These are phyloP conservation scores for Diarsia brunnea DNA, from an alignment of 2,888 invertebrate species.

Conservation along the genomic window DNA sequence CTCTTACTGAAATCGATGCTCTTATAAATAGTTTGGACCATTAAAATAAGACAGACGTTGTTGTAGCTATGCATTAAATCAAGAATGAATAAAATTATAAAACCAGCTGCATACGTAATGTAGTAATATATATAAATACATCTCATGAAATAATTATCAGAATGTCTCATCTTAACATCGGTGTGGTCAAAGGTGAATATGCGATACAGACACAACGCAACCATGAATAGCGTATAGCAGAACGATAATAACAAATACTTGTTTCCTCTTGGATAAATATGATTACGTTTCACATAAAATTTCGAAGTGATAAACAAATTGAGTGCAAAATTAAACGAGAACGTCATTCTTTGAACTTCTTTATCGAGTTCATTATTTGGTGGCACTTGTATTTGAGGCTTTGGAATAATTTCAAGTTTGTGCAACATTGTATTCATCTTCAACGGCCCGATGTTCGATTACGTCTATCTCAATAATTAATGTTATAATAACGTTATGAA, in stretches of 20 bases:
- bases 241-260: slow-evolving; percentile 14
- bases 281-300: neutral
- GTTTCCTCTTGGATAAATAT: slow-evolving; percentile 13
- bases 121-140: neutral
- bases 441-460: neutral
- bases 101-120: neutral
- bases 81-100: slow-evolving; percentile 12
- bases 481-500: neutral
- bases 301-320: slow-evolving; percentile 24
- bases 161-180: neutral
- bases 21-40: slow-evolving; percentile 43
- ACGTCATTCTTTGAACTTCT: slow-evolving; percentile 8
- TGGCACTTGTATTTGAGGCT: neutral
- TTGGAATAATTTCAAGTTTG: neutral
- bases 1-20: slow-evolving; percentile 22
- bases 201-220: neutral
- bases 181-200: neutral
- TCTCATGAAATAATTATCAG: neutral
- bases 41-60: slow-evolving; percentile 38
- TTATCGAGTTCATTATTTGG: slow-evolving; percentile 10
- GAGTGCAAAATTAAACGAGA: slow-evolving; percentile 9
- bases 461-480: neutral
- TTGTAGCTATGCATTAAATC: slow-evolving; percentile 5
- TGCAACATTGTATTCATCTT: neutral
- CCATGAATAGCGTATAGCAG: neutral